These are phyloP conservation scores for Drosophila prolongata DNA, from an alignment of 2,888 invertebrate genomes.

Conservation along the genomic window DNA sequence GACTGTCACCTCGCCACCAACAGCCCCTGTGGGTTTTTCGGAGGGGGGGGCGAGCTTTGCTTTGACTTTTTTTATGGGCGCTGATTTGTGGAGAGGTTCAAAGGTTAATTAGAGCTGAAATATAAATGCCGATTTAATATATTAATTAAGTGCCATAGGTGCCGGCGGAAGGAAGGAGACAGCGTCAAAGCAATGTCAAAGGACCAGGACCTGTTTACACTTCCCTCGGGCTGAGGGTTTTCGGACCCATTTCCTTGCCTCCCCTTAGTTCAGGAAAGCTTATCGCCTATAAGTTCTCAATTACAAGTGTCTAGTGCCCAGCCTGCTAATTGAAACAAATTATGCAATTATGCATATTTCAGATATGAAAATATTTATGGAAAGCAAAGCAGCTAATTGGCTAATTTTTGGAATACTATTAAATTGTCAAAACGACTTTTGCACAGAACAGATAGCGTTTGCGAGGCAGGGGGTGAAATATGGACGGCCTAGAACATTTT, in stretches of 20 bases:
- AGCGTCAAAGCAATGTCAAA: constrained; percentile 39
- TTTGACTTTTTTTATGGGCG: constrained; percentile 58
- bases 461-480: constrained; percentile 12
- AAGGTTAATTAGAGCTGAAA: constrained; percentile 77
- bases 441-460: constrained; percentile 7
- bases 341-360: constrained; percentile 23
- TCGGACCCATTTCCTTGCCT: neutral
- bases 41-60: constrained; percentile 17
- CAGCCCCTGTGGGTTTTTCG: neutral
- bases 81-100: constrained; percentile 78
- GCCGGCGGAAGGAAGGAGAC: constrained; percentile 26
- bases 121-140: constrained; percentile 75
- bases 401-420: constrained; percentile 54
- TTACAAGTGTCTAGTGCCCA: constrained; percentile 47
- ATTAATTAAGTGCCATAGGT: constrained; percentile 76
- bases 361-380: constrained; percentile 41
- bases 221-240: constrained; percentile 8
- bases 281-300: constrained; percentile 39
- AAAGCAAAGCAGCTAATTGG: constrained; percentile 41
- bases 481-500: constrained; percentile 18
- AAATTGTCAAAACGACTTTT: constrained; percentile 34
- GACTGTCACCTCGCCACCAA: constrained; percentile 51
- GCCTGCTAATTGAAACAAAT: constrained; percentile 24
- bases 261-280: neutral
- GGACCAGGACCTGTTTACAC: constrained; percentile 42